A percentile compares a stretch with the other conserved stretches of the same genome.
Conservation (phyloP, 2,113 vertebrate species). For the Tachysurus vachellii region DNA sequence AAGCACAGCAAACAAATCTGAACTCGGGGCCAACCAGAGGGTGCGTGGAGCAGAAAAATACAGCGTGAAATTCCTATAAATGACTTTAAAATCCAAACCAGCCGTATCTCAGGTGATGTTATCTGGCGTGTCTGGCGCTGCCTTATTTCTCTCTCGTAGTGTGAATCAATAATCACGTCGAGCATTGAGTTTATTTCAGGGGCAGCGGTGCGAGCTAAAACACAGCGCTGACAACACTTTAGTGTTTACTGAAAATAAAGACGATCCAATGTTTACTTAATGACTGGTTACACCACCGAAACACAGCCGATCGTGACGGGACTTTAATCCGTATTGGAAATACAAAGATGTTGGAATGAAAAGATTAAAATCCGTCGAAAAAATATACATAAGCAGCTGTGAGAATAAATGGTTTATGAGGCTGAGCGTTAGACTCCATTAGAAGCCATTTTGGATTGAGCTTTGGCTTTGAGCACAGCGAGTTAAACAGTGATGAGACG, state of each 20-base stretch:
- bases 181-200: neutral
- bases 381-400: neutral
- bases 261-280: neutral
- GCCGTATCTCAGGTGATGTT: neutral
- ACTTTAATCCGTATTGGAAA: neutral
- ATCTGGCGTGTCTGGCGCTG: neutral
- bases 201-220: neutral
- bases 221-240: neutral
- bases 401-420: neutral
- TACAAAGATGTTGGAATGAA: neutral
- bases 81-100: neutral
- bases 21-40: neutral
- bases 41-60: neutral
- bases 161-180: neutral
- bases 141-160: neutral
- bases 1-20: neutral
- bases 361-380: neutral
- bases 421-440: neutral
- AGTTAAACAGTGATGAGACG: neutral
- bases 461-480: neutral
- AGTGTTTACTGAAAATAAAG: neutral
- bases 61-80: neutral
- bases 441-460: neutral
- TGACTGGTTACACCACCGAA: neutral
- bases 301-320: neutral